These are phyloP conservation scores for Papio anubis DNA, from an alignment of 2,113 vertebrate genomes.

Conservation along the genomic window DNA sequence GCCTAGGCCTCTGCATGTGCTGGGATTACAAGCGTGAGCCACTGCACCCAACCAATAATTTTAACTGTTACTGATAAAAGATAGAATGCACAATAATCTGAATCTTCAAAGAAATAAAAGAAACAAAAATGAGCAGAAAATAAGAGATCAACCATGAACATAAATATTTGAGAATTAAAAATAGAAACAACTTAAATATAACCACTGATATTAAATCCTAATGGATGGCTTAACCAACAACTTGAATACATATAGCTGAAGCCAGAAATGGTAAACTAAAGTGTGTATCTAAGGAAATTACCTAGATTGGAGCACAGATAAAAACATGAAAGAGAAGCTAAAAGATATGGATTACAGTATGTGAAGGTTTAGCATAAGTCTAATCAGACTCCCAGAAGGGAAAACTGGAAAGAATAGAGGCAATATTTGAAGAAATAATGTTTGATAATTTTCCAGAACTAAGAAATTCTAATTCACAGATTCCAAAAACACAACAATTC, in stretches of 20 bases:
- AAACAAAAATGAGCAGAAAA: not conserved
- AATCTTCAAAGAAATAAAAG: not conserved
- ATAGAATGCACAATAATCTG: not conserved
- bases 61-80: not conserved
- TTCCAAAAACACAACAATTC: not conserved
- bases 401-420: not conserved
- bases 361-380: not conserved
- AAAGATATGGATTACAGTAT: not conserved
- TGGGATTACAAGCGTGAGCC: no score
- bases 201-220: not conserved
- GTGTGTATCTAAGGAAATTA: not conserved
- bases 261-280: not conserved
- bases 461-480: not conserved
- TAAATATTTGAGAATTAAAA: slow-evolving; percentile 7
- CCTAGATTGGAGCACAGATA: not conserved
- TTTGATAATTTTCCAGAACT: slow-evolving; percentile 3
- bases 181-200: not conserved
- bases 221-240: not conserved
- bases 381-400: not conserved
- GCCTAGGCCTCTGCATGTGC: no score
- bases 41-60: no score
- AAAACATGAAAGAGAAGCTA: slow-evolving; percentile 10
- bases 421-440: not conserved
- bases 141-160: not conserved
- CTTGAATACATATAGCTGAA: not conserved